Base-by-base conservation (phyloP, 2,888 invertebrate species). In the Oxyteleia sp. region DNA sequence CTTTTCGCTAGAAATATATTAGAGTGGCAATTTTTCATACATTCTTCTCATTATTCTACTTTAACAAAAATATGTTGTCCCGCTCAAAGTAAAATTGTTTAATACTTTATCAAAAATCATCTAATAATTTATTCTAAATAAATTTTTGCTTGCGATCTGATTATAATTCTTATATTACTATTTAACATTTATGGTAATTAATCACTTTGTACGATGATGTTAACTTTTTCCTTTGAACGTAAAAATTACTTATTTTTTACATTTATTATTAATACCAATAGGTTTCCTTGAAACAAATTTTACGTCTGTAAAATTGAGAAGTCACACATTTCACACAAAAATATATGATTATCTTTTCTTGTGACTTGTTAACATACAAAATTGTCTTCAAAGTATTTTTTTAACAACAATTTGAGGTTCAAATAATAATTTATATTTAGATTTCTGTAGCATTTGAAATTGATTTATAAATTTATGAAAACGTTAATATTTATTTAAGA, bases 31-130 rank as follows among this genome's bases (percentile, higher is more conserved):
- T n/a, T n/a, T n/a, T n/a, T n/a, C n/a, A n/a, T n/a, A n/a, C n/a
- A n/a, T n/a, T n/a, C n/a, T n/a, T n/a, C n/a, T n/a, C n/a, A n/a
- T n/a, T n/a, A n/a, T n/a, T n/a, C n/a, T n/a, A n/a, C n/a, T n/a
- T n/a, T n/a, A n/a, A n/a, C n/a, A n/a, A n/a, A n/a, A n/a, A n/a
- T n/a, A n/a, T n/a, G n/a, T n/a, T n/a, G n/a, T n/a, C n/a, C n/a
- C 23, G 23, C 23, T 87, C 84, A 85, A 84, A 82, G 84, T 53
- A 82, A 86, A 82, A 86, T 86, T 87, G 84, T 85, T 84, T 68
- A 71, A 47, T 43, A n/a, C 26, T 61, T 61, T 20, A 35, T 51
- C 7, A 38, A 35, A 32, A 13, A 15, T 29, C 16, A 18, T 61
- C 4, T 18, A 32, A 63, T 32, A 18, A 32, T 47, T 16, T 38